A percentile compares a stretch with the other conserved stretches of the same genome.
phyloP scores from a whole-genome alignment of 2,888 invertebrate genomes.

The Ferdinandea cuprea region DNA sequence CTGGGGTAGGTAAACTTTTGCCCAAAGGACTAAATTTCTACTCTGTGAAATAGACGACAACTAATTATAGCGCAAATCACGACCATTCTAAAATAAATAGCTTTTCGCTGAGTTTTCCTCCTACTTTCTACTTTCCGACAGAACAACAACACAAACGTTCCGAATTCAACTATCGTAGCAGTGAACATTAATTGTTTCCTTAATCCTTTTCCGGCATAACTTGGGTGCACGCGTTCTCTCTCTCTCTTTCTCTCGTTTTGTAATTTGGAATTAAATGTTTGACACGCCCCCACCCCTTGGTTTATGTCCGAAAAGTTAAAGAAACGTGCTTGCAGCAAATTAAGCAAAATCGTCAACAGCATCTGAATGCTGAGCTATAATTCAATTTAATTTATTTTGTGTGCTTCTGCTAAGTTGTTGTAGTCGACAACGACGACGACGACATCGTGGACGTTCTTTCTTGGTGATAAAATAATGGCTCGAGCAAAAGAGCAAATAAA shows the following conservation, averaged over 20 bases:
- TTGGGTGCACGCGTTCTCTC: neutral
- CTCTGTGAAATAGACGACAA: slow-evolving; percentile 32
- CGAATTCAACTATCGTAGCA: slow-evolving; percentile 28
- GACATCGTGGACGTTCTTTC: neutral
- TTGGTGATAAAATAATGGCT: slow-evolving; percentile 19
- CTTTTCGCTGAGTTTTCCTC: slow-evolving; percentile 3
- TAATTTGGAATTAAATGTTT: slow-evolving; percentile 57
- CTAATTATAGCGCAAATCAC: slow-evolving; percentile 58
- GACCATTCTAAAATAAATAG: slow-evolving; percentile 33
- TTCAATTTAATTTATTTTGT: slow-evolving; percentile 55
- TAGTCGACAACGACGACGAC: slow-evolving; percentile 26
- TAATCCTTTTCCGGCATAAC: slow-evolving; percentile 61
- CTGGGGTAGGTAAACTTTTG: slow-evolving; percentile 9
- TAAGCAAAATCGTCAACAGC: slow-evolving; percentile 65
- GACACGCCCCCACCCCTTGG: slow-evolving; percentile 39
- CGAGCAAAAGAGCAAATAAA: slow-evolving; percentile 1
- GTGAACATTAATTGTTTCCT: slow-evolving; percentile 66
- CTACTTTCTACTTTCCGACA: neutral
- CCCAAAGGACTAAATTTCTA: slow-evolving; percentile 29
- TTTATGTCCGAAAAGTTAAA: neutral
- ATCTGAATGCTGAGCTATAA: slow-evolving; percentile 55
- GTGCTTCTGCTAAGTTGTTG: slow-evolving; percentile 29
- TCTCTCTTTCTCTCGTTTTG: neutral
- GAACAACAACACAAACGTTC: slow-evolving; percentile 1
- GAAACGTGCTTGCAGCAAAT: slow-evolving; percentile 66